A percentile compares a stretch with the other conserved stretches of the same genome.
Conservation (phyloP, 1,140 invertebrate genomes). For the Hesperophylax magnus region DNA sequence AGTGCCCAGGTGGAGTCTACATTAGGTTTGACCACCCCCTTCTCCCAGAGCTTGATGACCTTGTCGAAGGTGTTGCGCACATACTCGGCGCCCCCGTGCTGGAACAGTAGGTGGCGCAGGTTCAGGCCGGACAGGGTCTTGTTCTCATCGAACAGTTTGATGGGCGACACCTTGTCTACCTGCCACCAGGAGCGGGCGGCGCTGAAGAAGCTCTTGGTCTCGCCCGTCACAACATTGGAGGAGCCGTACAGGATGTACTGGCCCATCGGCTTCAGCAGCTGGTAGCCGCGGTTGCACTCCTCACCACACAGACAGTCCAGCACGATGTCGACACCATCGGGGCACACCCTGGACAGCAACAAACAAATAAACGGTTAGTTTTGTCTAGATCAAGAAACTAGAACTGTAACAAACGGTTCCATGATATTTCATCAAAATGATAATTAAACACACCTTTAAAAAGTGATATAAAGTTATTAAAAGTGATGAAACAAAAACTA, state of each 20-base stretch:
- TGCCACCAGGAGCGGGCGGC: conserved; percentile 93
- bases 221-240: conserved; percentile 88
- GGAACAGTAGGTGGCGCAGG: conserved; percentile 86
- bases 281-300: conserved; percentile 88
- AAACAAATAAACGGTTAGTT: not conserved
- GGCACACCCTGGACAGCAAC: conserved; percentile 72
- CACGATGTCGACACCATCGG: conserved; percentile 89
- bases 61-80: conserved; percentile 79
- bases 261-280: conserved; percentile 90
- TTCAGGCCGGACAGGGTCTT: conserved; percentile 88
- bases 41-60: conserved; percentile 82
- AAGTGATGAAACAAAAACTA: no score
- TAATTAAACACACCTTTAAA: no score
- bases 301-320: conserved; percentile 92
- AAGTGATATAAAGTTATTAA: no score
- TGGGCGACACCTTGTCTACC: conserved; percentile 89
- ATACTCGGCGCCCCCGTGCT: conserved; percentile 81
- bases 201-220: conserved; percentile 91
- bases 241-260: conserved; percentile 90
- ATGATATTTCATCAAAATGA: no score
- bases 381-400: no score
- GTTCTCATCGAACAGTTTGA: conserved; percentile 92
- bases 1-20: conserved; percentile 90
- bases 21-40: conserved; percentile 84
- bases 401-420: no score